Evolutionary conservation across 2,113 vertebrate species (phyloP).

Genomic region (Microcebus lehilahytsara): DNA sequence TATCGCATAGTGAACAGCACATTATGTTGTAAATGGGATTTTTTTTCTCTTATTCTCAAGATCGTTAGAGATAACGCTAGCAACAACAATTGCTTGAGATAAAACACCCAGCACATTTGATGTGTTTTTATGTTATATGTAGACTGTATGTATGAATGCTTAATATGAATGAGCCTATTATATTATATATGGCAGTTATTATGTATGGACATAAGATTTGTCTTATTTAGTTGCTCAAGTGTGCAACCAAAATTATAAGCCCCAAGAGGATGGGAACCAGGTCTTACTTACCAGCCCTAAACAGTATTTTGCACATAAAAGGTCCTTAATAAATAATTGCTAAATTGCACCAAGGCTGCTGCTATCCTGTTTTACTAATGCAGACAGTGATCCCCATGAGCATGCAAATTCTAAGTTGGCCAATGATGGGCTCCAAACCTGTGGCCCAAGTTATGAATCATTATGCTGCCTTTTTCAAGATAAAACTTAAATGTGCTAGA

Average conservation of each 20-base stretch:
- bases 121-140: neutral
- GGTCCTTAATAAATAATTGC: neutral
- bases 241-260: conserved; percentile 15
- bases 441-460: neutral
- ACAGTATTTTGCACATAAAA: neutral
- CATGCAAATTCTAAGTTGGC: neutral
- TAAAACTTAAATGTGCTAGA: neutral
- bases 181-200: neutral
- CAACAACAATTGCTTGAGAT: neutral
- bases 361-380: neutral
- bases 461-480: neutral
- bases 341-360: neutral
- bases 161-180: neutral
- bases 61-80: neutral
- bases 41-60: conserved; percentile 7
- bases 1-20: neutral
- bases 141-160: neutral
- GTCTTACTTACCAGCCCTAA: neutral
- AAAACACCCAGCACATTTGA: neutral
- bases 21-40: neutral
- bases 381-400: neutral
- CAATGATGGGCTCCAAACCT: neutral
- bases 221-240: neutral
- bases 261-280: neutral
- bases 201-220: neutral